These are phyloP conservation scores for Drosophila rufa DNA, from an alignment of 1,140 invertebrate species.

Conservation along the genomic window DNA sequence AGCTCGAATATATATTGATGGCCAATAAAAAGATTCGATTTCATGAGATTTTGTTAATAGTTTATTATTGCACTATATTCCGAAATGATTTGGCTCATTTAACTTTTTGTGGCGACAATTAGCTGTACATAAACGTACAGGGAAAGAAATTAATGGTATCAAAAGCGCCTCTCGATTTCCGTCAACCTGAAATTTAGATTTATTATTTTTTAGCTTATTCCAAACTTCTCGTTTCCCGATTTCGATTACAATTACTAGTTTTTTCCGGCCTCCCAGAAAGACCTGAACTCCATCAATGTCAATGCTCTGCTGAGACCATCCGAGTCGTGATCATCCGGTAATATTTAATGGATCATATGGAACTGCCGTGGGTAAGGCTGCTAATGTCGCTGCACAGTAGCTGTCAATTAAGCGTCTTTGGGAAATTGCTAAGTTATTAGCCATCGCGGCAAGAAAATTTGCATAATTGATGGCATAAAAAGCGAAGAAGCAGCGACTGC, in stretches of 20 bases:
- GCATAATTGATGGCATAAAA: conserved; percentile 82
- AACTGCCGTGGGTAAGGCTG: conserved; percentile 41
- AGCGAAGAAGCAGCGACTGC: conserved; percentile 47
- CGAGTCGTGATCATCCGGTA: conserved; percentile 17
- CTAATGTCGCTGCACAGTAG: conserved; percentile 62
- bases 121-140: background rate
- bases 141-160: background rate
- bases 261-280: background rate
- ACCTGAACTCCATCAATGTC: conserved; percentile 36
- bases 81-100: background rate
- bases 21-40: conserved; percentile 1
- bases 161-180: too few species aligned
- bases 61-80: background rate
- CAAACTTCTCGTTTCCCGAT: background rate
- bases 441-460: conserved; percentile 66
- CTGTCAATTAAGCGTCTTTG: conserved; percentile 77
- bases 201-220: background rate
- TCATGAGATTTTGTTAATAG: background rate
- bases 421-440: conserved; percentile 81
- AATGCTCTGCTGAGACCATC: conserved; percentile 28
- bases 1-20: background rate
- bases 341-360: conserved; percentile 35
- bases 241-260: background rate
- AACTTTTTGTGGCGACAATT: background rate
- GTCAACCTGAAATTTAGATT: too few species aligned